Evolutionary conservation across 2,797 vertebrate genomes (phyloP), one percentile per base, ranked within the genome.

Genomic region (Peromyscus eremicus): DNA sequence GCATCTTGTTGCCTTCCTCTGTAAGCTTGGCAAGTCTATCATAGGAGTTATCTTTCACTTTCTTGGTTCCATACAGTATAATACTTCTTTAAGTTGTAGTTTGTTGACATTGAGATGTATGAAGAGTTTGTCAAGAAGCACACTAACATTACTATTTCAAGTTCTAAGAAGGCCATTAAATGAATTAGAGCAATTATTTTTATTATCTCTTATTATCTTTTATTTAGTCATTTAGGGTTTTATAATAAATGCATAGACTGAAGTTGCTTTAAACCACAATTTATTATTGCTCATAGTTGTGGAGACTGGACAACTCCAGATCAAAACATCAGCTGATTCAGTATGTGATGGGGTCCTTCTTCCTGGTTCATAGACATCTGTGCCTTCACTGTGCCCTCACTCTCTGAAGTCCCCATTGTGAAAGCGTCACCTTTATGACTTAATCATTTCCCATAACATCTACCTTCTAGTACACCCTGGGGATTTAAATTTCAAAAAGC

Each of bases 71-170:
- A 25, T 92, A n/a, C 17, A 57, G 89, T 34, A 23, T 91, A 34
- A 71, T 85, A 75, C 88, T 90, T 88, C 46, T 57, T 2, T 23
- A 77, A 80, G 84, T 77, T n/a, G 9, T 79, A 13, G 25, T 57
- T 95, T 90, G n/a, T 86, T 91, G 46, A 64, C n/a, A 21, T 93
- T 73, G 81, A 76, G 25, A 32, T 85, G 92, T 96, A 40, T 86
- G 37, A 96, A 62, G 55, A 77, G 27, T 91, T 92, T 82, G 52
- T 83, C 49, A 60, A 60, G 25, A 95, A 40, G 11, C 75, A 83
- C 27, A 49, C 55, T 82, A 96, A 73, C 37, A 87, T 60, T 83
- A 70, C 62, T 66, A 94, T 95, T 89, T 94, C 34, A 96, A 90
- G 43, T 27, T 82, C 70, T 55, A 34, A 86, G 75, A 94, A 87